phyloP scores from a whole-genome alignment of 2,797 vertebrate genomes.

The Kryptolebias ocellatus region DNA sequence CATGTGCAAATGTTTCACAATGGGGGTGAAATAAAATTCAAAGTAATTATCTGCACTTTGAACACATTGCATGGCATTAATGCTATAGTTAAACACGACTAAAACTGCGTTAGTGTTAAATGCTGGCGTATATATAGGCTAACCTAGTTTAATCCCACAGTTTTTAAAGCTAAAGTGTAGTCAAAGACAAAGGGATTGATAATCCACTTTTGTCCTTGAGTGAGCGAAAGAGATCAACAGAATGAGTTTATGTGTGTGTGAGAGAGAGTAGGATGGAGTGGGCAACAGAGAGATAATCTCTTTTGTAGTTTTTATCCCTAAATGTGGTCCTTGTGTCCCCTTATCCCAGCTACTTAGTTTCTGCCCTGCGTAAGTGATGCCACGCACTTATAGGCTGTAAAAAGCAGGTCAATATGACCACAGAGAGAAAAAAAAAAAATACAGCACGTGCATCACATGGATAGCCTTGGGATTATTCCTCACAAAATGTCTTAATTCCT shows the following conservation, averaged over 20 bases:
- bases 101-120: slow-evolving; percentile 69
- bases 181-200: slow-evolving; percentile 76
- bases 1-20: slow-evolving; percentile 39
- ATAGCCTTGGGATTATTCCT: slow-evolving; percentile 82
- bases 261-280: slow-evolving; percentile 11
- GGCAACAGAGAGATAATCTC: slow-evolving; percentile 69
- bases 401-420: slow-evolving; percentile 81
- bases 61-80: slow-evolving; percentile 34
- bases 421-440: slow-evolving; percentile 54
- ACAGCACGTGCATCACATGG: slow-evolving; percentile 79
- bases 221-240: slow-evolving; percentile 25
- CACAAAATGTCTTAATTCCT: slow-evolving; percentile 86
- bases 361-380: slow-evolving; percentile 74
- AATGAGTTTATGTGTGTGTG: slow-evolving; percentile 8
- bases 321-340: slow-evolving; percentile 79
- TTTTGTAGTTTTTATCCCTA: slow-evolving; percentile 81
- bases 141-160: slow-evolving; percentile 69
- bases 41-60: slow-evolving; percentile 55
- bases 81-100: slow-evolving; percentile 27
- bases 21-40: slow-evolving; percentile 28
- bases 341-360: slow-evolving; percentile 78
- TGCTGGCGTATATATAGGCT: slow-evolving; percentile 53
- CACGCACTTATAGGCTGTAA: slow-evolving; percentile 78
- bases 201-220: slow-evolving; percentile 73
- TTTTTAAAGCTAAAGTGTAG: slow-evolving; percentile 69